Base-by-base conservation (phyloP, 2,797 vertebrate genomes). In the Podarcis siculus region DNA sequence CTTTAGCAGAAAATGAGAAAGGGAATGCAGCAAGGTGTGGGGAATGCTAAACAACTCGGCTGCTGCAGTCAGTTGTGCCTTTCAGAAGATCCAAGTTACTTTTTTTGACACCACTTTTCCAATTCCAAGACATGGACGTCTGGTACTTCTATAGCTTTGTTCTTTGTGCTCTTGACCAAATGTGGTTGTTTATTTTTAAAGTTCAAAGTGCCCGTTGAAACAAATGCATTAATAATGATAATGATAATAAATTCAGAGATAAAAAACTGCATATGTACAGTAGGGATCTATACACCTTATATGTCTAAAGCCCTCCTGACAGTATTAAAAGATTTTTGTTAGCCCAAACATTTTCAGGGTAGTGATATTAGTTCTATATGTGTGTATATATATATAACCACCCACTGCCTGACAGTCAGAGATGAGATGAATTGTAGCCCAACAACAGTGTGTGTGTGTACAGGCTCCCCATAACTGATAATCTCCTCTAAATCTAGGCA, bases 1-100 rank as follows among this genome's bases (percentile, higher is more conserved):
- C 2, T 95, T 94, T 93, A 90, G 87, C 90, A 95, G 93, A 94
- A 96, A 96, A 96, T 90, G 95, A 96, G 90, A 93, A 95, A 95
- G 87, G 82, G 92, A 92, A 94, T 92, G 87, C 75, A 92, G 88
- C 87, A 92, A 92, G 91, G 88, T 94, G 88, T 86, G 80, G 66
- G 90, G 95, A 96, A 95, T 96, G 87, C 91, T 95, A 94, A 96
- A 95, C 94, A 92, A 89, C 85, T 92, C 90, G 91, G 76, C 82
- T 89, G 93, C 87, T 94, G 85, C 92, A 73, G 17, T 32, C 93
- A 90, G 89, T 89, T 93, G 89, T 92, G 71, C 37, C 61, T 93
- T 89, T 87, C 88, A 86, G 87, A 61, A 90, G 89, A 76, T 92
- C 72, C 72, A 88, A 13, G 35, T 87, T 87, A 91, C 90, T 88